Conservation (phyloP, 2,113 vertebrate species). For the Gasterosteus nipponicus region DNA sequence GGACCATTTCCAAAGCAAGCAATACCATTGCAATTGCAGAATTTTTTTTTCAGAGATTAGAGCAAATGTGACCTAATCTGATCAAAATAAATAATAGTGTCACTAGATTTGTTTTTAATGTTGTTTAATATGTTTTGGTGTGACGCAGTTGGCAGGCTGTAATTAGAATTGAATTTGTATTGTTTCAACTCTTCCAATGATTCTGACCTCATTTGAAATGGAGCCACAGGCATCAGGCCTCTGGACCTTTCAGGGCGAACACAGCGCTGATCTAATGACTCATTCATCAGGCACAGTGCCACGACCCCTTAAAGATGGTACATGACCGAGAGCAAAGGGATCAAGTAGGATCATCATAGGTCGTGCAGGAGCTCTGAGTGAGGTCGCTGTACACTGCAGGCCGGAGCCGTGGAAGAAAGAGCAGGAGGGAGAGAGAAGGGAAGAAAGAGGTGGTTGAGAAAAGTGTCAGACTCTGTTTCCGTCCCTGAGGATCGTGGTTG, state of each 20-base stretch:
- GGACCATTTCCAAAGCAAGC: not conserved
- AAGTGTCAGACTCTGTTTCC: constrained; percentile 62
- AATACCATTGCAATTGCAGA: too few species aligned
- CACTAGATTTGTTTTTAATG: too few species aligned
- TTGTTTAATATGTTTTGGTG: not conserved
- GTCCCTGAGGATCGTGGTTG: constrained; percentile 70
- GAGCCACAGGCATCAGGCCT: constrained; percentile 21
- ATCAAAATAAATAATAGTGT: not conserved
- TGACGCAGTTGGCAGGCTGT: not conserved
- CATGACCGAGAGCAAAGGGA: constrained; percentile 42
- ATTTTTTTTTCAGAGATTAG: not conserved
- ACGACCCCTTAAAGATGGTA: constrained; percentile 38
- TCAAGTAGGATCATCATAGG: constrained; percentile 44
- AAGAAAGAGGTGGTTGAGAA: constrained; percentile 44
- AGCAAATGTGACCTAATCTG: not conserved
- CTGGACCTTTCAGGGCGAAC: constrained; percentile 27
- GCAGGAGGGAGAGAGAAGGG: not conserved
- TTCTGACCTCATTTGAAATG: constrained; percentile 47
- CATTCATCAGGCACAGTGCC: constrained; percentile 50
- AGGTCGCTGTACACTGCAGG: not conserved
- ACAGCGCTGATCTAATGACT: constrained; percentile 43
- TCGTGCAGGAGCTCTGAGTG: constrained; percentile 33
- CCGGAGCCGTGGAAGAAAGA: not conserved
- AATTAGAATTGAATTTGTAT: not conserved
- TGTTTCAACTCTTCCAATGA: constrained; percentile 1